phyloP scores from a whole-genome alignment of 1,140 invertebrate genomes.

The Meloidogyne floridensis region DNA sequence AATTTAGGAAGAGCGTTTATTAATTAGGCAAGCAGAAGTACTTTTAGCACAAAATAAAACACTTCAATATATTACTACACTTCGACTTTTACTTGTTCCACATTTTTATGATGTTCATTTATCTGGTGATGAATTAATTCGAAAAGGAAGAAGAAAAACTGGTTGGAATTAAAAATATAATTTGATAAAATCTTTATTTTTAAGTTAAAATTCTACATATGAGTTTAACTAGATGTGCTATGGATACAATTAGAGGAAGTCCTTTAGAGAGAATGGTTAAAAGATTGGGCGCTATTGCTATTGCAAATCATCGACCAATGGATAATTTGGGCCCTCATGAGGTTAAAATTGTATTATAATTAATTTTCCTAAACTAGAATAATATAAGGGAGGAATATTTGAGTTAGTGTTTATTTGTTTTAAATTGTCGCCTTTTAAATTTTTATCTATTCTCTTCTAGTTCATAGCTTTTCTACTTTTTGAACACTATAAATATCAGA shows the following conservation, averaged over 20 bases:
- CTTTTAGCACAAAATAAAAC: constrained; percentile 44
- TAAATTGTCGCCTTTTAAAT: not conserved
- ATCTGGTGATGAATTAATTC: constrained; percentile 19
- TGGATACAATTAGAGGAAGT: constrained; percentile 46
- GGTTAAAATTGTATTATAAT: not conserved
- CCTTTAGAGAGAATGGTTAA: constrained; percentile 52
- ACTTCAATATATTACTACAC: constrained; percentile 52
- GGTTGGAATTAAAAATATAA: constrained; percentile 6
- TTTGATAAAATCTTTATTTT: constrained; percentile 33
- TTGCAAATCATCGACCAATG: constrained; percentile 33
- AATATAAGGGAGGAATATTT: too few species aligned
- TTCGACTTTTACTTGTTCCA: constrained; percentile 57
- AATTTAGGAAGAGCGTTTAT: constrained; percentile 59
- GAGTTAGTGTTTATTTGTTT: not conserved
- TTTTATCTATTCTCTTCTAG: too few species aligned
- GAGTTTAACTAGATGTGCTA: constrained; percentile 40
- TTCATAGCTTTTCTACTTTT: too few species aligned
- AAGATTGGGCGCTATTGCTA: constrained; percentile 46
- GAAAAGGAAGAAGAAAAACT: constrained; percentile 26
- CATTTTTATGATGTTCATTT: constrained; percentile 58
- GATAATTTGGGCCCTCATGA: constrained; percentile 42
- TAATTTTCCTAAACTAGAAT: too few species aligned
- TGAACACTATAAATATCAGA: too few species aligned
- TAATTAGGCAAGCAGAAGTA: constrained; percentile 60
- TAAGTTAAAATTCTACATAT: constrained; percentile 33